Conservation (phyloP, 92 coral and sea anemone genomes). For the Metridium senile region DNA sequence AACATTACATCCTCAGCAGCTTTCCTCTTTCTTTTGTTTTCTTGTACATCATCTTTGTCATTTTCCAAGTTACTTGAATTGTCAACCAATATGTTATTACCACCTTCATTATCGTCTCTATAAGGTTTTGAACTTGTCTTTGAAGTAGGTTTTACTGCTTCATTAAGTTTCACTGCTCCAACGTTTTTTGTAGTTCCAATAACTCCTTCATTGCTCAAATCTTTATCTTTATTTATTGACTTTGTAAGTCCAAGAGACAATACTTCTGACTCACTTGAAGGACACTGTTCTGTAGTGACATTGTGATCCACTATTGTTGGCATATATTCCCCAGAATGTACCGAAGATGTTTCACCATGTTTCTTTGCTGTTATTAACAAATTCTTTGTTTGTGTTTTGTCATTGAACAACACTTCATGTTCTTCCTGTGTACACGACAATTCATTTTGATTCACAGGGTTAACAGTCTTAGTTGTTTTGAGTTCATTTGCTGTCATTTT, state of each 20-base stretch:
- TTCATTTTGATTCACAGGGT: too few species aligned
- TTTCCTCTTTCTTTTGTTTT: constrained; percentile 17
- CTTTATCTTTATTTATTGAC: not conserved
- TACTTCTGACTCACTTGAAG: not conserved
- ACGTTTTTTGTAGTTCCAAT: not conserved
- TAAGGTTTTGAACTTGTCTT: not conserved
- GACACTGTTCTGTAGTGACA: not conserved
- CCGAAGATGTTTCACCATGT: too few species aligned
- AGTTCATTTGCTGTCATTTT: too few species aligned
- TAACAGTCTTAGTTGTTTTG: too few species aligned
- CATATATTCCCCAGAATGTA: too few species aligned
- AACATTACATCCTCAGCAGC: constrained; percentile 13
- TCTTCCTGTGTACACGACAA: too few species aligned
- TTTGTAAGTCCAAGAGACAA: not conserved
- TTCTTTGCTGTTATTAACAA: too few species aligned
- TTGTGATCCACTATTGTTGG: too few species aligned
- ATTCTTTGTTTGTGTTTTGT: too few species aligned
- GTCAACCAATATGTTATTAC: not conserved
- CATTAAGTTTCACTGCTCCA: not conserved
- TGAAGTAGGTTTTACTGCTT: not conserved
- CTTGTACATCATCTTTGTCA: not conserved
- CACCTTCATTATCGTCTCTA: not conserved
- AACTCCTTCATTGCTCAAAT: not conserved
- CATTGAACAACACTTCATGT: too few species aligned
- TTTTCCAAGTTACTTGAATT: not conserved